phyloP scores from a whole-genome alignment of 2,888 invertebrate species.

The Sabellastarte sp. region DNA sequence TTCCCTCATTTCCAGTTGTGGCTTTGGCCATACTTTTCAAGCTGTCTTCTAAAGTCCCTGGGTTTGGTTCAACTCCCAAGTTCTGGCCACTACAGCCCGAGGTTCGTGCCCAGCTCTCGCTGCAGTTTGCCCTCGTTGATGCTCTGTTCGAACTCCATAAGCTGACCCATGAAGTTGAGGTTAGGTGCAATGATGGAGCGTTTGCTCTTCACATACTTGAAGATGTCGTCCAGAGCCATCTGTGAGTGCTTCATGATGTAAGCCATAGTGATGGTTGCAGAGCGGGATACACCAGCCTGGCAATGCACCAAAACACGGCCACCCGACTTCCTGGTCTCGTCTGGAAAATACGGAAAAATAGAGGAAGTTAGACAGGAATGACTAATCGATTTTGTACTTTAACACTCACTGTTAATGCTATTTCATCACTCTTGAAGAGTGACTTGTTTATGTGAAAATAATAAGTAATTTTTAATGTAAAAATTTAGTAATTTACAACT shows the following conservation, averaged over 20 bases:
- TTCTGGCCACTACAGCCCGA: not conserved
- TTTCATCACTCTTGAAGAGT: too few relatives aligned
- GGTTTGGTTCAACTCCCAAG: too few relatives aligned
- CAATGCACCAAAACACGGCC: slow-evolving; percentile 86
- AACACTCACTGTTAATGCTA: too few relatives aligned
- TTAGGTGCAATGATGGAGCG: slow-evolving; percentile 92
- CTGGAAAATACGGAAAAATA: slow-evolving; percentile 62
- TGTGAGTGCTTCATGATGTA: slow-evolving; percentile 84
- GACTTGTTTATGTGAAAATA: too few relatives aligned
- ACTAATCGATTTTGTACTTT: too few relatives aligned
- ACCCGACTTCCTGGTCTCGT: slow-evolving; percentile 71
- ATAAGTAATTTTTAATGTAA: too few relatives aligned
- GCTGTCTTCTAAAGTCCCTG: too few relatives aligned
- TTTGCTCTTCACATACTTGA: slow-evolving; percentile 79
- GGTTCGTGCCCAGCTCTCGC: not conserved
- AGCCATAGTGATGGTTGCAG: slow-evolving; percentile 91
- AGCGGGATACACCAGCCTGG: slow-evolving; percentile 91
- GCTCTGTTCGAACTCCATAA: slow-evolving; percentile 76
- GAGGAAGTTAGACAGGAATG: too few relatives aligned
- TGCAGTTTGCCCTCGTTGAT: slow-evolving; percentile 37
- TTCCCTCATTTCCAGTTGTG: too few relatives aligned
- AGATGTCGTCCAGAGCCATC: slow-evolving; percentile 82
- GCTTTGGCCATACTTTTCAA: too few relatives aligned
- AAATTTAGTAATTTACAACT: too few relatives aligned
- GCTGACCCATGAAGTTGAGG: slow-evolving; percentile 89